Base-by-base conservation (phyloP, 2,888 invertebrate genomes). In the Erebia epiphron region DNA sequence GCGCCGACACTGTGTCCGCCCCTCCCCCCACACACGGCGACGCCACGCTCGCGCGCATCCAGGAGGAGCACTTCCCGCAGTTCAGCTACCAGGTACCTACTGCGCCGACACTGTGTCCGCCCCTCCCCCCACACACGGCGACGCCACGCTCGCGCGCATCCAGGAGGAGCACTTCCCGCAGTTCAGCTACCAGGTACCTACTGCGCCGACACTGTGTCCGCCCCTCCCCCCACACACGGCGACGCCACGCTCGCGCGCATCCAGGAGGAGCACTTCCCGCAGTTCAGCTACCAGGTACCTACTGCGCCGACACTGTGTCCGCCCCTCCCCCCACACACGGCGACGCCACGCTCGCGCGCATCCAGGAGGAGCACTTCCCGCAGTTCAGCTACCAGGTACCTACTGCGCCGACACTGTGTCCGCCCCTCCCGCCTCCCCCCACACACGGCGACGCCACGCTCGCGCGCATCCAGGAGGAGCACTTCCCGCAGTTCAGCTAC, bases 181-280 rank as follows among this genome's bases (percentile, higher is more conserved):
- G 49, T 49, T 49, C 49, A 49, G 49, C 49, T 49, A 49, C 14
- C 14, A 49, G 49, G 49, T 49, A 49, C n/a, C n/a, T n/a, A n/a
- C 14, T 9, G 41, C 41, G 8, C 41, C 2, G 21, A 21, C 21
- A 21, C 21, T 21, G 2, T 41, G 1, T 4, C 41, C 41, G 8
- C 41, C 9, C 9, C 43, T 43, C 43, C 9, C 9, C 43, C 9
- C 9, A 9, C 9, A 1, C 43, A 7, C 43, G 10, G 43, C 43
- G 14, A 49, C 18, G n/a, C 52, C 56, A n/a, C 43, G 26, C 43
- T 9, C 66, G 11, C 60, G 16, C 57, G 5, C 69, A 50, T 50
- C 50, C 50, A 50, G 50, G n/a, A 50, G 50, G 50, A 50, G 50
- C 50, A 50, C 50, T 50, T 50, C 50, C 50, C n/a, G 50, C 50